Conservation (phyloP, 2,113 vertebrate species). For the Cephalopterus ornatus region DNA sequence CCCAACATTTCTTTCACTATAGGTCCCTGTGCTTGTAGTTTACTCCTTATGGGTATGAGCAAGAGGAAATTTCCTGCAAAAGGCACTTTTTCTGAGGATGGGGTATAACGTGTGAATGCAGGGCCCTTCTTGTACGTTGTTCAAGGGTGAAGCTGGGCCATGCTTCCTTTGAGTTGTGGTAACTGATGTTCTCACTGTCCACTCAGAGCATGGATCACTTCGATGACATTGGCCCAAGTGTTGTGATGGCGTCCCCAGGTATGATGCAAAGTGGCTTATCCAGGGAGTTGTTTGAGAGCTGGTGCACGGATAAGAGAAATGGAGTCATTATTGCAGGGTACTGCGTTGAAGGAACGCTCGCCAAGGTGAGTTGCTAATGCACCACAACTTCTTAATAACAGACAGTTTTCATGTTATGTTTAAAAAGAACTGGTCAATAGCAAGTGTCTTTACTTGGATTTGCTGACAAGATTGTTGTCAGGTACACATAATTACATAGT, state of each 20-base stretch:
- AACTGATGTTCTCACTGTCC: background rate
- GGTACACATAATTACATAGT: fast-evolving
- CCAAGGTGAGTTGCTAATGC: constrained; percentile 80
- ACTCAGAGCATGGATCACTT: constrained; percentile 97
- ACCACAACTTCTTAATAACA: background rate
- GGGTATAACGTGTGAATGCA: background rate
- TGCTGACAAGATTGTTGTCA: background rate
- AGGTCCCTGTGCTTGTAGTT: background rate
- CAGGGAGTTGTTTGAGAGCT: constrained; percentile 96
- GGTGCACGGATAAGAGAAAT: constrained; percentile 98
- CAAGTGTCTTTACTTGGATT: background rate
- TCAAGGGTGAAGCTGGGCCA: background rate
- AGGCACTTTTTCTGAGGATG: background rate
- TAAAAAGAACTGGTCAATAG: background rate
- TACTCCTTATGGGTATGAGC: background rate
- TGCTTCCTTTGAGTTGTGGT: background rate
- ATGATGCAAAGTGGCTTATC: constrained; percentile 99
- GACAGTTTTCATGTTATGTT: background rate
- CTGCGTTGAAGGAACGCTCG: constrained; percentile 96
- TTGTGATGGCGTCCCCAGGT: constrained; percentile 97
- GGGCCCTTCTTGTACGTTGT: fast-evolving
- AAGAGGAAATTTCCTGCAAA: background rate
- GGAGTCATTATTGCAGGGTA: constrained; percentile 98
- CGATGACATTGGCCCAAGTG: constrained; percentile 97
- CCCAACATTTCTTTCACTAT: background rate